Evolutionary conservation across 2,797 vertebrate genomes (phyloP).

Genomic region (Smutsia gigantea): DNA sequence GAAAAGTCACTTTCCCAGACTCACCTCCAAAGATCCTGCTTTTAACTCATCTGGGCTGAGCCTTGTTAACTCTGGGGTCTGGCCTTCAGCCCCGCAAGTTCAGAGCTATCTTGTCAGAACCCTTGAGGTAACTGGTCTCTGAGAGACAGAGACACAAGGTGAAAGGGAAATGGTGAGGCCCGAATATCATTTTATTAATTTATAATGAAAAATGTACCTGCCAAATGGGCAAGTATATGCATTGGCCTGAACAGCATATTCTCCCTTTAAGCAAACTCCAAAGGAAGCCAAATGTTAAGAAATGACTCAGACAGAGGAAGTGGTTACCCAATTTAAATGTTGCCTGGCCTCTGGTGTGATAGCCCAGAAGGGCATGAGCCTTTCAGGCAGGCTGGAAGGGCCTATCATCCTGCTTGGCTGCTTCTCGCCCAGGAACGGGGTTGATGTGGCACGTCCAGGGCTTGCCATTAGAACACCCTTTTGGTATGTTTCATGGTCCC

Average conservation of each 20-base stretch:
- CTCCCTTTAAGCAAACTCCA: neutral
- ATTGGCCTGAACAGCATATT: neutral
- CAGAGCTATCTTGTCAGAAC: neutral
- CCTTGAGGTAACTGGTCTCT: neutral
- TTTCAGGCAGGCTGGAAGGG: neutral
- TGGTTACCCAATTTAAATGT: neutral
- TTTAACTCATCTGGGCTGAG: neutral
- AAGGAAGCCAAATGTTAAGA: neutral
- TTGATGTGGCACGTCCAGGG: fast-evolving
- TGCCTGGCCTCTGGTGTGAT: neutral
- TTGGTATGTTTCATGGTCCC: neutral
- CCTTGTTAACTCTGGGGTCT: neutral
- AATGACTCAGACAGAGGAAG: neutral
- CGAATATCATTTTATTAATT: neutral
- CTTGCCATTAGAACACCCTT: neutral
- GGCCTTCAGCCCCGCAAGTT: neutral
- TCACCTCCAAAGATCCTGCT: neutral
- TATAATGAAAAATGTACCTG: neutral
- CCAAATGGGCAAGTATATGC: too few relatives aligned
- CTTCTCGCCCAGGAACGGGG: fast-evolving
- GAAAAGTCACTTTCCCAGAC: neutral
- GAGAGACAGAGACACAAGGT: neutral
- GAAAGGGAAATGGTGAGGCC: neutral
- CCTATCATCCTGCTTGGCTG: too few relatives aligned
- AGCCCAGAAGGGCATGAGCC: neutral